Evolutionary conservation across 2,888 invertebrate genomes (phyloP), one percentile per base, ranked within the genome.

Genomic region (Nematopogon swammerdamellus): DNA sequence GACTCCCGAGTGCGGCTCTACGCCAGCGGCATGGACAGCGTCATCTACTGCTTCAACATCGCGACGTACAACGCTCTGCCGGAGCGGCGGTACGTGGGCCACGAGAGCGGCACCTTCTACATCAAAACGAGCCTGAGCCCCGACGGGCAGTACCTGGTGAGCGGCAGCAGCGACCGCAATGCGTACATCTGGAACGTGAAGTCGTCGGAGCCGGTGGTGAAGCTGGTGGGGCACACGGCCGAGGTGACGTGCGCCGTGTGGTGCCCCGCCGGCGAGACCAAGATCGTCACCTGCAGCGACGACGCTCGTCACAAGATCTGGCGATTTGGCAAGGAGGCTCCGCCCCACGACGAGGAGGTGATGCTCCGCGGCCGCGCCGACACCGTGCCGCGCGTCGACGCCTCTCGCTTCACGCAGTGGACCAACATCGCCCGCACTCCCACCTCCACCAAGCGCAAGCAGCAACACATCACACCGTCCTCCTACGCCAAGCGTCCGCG

Each of bases 181-280:
- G 95, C 93, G 0, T 95, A 94, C 63, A 86, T 96, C 49, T 96
- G 95, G 95, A 87, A 85, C 64, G 82, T 87, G 1, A 77, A 81
- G 14, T 68, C 72, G 55, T 74, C 88, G 0, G 68, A 80, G 51
- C 92, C 93, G 1, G 65, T 92, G 10, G 84, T 88, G 18, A 80
- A 82, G 48, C 73, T 95, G 3, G 72, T 79, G 1, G 94, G 93
- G 0, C 95, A 95, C 63, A 76, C 83, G 44, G 90, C 89, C 8
- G 95, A 95, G 76, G 95, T 95, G 0, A 92, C 93, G 0, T 89
- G 91, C 63, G 91, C 93, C 1, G 88, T 90, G 1, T 95, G 94
- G 94, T 85, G 87, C 56, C 71, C 66, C 49, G 65, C 68, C 10
- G 81, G 82, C 5, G 83, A 85, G 61, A 67, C 76, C 17, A 83